Conservation (phyloP, 2,888 invertebrate species). For the Cylindroiulus punctatus region DNA sequence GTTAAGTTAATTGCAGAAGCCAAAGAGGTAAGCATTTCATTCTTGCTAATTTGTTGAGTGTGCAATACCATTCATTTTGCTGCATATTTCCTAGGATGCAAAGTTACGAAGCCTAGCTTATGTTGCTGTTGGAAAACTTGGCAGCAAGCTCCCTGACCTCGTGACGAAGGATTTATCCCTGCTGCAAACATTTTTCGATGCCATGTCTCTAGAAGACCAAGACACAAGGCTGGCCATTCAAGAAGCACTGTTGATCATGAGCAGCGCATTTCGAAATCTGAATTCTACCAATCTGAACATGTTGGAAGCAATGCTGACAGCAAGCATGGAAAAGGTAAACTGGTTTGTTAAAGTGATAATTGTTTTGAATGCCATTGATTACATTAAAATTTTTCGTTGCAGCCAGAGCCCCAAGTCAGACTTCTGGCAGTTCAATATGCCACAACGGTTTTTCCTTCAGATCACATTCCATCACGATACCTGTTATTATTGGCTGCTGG, state of each 20-base stretch:
- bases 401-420: slow-evolving; percentile 77
- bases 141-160: slow-evolving; percentile 69
- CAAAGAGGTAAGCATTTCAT: slow-evolving; percentile 62
- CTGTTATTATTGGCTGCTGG: slow-evolving; percentile 84
- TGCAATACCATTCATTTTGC: not conserved
- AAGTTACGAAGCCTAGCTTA: slow-evolving; percentile 77
- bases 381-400: slow-evolving; percentile 42
- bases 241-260: slow-evolving; percentile 77
- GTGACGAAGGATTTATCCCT: slow-evolving; percentile 75
- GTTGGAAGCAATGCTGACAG: slow-evolving; percentile 75
- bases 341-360: not conserved
- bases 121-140: slow-evolving; percentile 77
- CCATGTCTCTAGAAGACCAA: slow-evolving; percentile 62
- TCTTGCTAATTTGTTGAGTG: not conserved
- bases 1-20: slow-evolving; percentile 76
- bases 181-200: slow-evolving; percentile 68
- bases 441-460: slow-evolving; percentile 81
- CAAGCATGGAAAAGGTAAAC: slow-evolving; percentile 77
- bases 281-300: slow-evolving; percentile 65
- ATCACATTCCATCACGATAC: slow-evolving; percentile 84
- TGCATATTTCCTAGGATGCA: slow-evolving; percentile 59
- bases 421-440: slow-evolving; percentile 85
- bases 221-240: slow-evolving; percentile 75
- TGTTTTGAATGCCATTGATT: not conserved
- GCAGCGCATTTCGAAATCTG: slow-evolving; percentile 71